Evolutionary conservation across 1,140 invertebrate species (phyloP).

Genomic region (Hylaeus volcanicus): DNA sequence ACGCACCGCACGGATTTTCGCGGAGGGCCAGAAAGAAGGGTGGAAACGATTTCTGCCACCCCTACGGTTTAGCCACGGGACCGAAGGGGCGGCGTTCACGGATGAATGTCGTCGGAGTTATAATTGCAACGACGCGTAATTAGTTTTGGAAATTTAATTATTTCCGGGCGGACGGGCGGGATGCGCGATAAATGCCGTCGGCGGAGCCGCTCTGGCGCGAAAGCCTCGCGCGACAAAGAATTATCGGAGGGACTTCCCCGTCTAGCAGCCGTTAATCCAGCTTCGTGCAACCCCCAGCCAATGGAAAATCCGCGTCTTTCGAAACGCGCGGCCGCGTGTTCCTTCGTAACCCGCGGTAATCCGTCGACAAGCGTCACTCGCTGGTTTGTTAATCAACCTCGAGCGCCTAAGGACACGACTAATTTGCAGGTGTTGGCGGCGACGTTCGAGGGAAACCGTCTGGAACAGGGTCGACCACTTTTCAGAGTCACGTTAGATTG

Average conservation of each 20-base stretch:
- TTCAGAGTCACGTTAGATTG: not conserved
- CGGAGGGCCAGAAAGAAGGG: slow-evolving; percentile 22
- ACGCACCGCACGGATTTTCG: slow-evolving; percentile 34
- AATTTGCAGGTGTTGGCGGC: not conserved
- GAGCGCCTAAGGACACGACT: slow-evolving; percentile 13
- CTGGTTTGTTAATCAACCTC: slow-evolving; percentile 35
- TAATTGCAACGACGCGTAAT: slow-evolving; percentile 73
- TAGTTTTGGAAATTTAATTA: slow-evolving; percentile 76
- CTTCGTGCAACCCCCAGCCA: slow-evolving; percentile 36
- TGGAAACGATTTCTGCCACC: slow-evolving; percentile 29
- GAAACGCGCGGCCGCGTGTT: slow-evolving; percentile 16
- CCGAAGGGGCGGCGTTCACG: slow-evolving; percentile 48
- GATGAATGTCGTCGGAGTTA: slow-evolving; percentile 64
- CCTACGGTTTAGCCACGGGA: not conserved
- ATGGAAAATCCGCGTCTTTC: slow-evolving; percentile 32
- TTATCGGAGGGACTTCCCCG: slow-evolving; percentile 55
- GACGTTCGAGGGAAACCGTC: too few species aligned
- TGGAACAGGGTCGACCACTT: not conserved
- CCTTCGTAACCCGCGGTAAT: slow-evolving; percentile 12
- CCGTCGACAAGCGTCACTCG: slow-evolving; percentile 33
- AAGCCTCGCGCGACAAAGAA: slow-evolving; percentile 48
- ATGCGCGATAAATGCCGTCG: slow-evolving; percentile 60
- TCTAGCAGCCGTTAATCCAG: slow-evolving; percentile 51
- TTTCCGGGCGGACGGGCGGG: slow-evolving; percentile 57
- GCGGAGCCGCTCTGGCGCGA: not conserved